Conservation (phyloP, 1,140 invertebrate genomes). For the Protaetia brevitarsis region DNA sequence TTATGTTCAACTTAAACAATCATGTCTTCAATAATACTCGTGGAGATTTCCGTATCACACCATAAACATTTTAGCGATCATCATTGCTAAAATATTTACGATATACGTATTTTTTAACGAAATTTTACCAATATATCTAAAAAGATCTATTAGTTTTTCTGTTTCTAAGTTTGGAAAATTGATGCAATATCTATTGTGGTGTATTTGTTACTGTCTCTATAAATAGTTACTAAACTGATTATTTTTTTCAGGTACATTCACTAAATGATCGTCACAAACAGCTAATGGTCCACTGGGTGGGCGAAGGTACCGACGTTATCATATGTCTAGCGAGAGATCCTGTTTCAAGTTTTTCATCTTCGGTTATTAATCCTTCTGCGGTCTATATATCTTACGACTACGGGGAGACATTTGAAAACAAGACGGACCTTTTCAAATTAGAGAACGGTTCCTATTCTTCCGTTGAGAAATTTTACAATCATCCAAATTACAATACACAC, state of each 20-base stretch:
- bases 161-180: no score
- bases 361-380: slow-evolving; percentile 58
- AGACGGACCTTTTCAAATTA: slow-evolving; percentile 65
- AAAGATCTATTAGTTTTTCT: no score
- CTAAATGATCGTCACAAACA: slow-evolving; percentile 84
- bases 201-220: no score
- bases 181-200: no score
- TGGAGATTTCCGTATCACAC: no score
- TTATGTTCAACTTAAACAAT: no score
- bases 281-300: slow-evolving; percentile 87
- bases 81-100: no score
- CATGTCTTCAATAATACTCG: no score
- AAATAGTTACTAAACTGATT: neutral
- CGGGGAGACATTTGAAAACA: slow-evolving; percentile 74
- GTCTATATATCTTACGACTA: slow-evolving; percentile 86
- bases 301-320: slow-evolving; percentile 79
- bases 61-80: no score
- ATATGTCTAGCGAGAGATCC: slow-evolving; percentile 78
- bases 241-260: slow-evolving; percentile 59
- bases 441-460: slow-evolving; percentile 59
- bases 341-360: slow-evolving; percentile 49
- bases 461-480: slow-evolving; percentile 80
- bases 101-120: no score
- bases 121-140: no score
- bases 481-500: slow-evolving; percentile 70